These are phyloP conservation scores for Platynereis dumerilii DNA, from an alignment of 2,888 invertebrate species.

Conservation along the genomic window DNA sequence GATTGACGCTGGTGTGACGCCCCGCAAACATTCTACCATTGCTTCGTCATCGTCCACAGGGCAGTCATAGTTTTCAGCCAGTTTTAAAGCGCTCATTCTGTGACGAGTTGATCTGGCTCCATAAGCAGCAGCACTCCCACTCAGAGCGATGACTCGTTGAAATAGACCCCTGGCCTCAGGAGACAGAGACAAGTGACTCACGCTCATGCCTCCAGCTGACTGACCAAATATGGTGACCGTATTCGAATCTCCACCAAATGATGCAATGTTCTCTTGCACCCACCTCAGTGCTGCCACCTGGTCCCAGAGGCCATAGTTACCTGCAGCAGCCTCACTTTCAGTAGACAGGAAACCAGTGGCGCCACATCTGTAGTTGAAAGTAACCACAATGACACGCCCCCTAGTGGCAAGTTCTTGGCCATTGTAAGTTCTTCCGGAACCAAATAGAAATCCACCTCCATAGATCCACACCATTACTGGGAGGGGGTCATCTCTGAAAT, in stretches of 20 bases:
- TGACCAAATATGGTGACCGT: not conserved
- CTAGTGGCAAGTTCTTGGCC: not conserved
- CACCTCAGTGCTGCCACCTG: not conserved
- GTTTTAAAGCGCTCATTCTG: not conserved
- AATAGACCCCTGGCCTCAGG: not conserved
- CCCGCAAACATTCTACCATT: not conserved
- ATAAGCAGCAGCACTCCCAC: not conserved
- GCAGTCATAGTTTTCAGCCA: not conserved
- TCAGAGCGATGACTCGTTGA: not conserved
- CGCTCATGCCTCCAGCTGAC: not conserved
- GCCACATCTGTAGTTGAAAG: not conserved
- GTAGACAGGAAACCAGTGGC: not conserved
- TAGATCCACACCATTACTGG: not conserved
- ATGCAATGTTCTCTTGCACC: not conserved
- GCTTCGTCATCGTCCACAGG: not conserved
- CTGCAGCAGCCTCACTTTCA: not conserved
- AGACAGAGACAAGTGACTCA: not conserved
- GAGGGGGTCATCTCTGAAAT: not conserved
- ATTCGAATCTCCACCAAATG: not conserved
- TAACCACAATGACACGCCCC: not conserved
- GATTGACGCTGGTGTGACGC: not conserved
- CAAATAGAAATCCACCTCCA: not conserved
- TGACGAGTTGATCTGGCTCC: not conserved
- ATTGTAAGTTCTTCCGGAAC: not conserved
- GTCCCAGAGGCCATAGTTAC: constrained; percentile 1